Conservation (phyloP, 2,888 invertebrate species). For the Euphydryas editha region DNA sequence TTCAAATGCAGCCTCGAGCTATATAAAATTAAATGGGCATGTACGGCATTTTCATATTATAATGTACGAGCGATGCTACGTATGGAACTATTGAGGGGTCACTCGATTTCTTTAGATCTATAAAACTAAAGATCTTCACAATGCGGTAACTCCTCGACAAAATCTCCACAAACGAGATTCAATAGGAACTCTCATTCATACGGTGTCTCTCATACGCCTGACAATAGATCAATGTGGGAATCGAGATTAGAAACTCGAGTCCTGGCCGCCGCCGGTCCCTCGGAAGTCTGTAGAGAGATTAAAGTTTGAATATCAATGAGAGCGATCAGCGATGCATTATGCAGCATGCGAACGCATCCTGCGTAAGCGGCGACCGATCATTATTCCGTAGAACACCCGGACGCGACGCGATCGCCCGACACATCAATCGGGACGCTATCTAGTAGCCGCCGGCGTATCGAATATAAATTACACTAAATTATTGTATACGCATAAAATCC, state of each 20-base stretch:
- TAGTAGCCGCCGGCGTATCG: conserved; percentile 70
- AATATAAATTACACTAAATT: conserved; percentile 79
- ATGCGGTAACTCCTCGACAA: conserved; percentile 4
- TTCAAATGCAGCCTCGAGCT: conserved; percentile 15
- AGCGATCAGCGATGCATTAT: conserved; percentile 51
- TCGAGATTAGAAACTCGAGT: conserved; percentile 27
- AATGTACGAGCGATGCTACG: not conserved
- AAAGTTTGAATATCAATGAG: conserved; percentile 52
- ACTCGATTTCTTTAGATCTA: not conserved
- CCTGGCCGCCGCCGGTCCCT: conserved; percentile 29
- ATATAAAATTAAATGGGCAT: conserved; percentile 21
- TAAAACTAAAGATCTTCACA: conserved; percentile 3
- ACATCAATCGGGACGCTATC: conserved; percentile 76
- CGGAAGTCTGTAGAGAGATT: conserved; percentile 43
- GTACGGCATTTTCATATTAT: not conserved
- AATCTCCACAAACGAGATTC: not conserved
- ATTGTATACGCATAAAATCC: conserved; percentile 50
- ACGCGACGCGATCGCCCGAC: conserved; percentile 62
- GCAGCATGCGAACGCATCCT: conserved; percentile 66
- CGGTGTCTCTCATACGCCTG: conserved; percentile 4
- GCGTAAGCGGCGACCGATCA: conserved; percentile 56
- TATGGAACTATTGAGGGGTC: not conserved
- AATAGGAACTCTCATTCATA: conserved; percentile 10
- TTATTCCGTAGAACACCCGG: conserved; percentile 71
- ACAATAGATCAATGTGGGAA: conserved; percentile 20